Base-by-base conservation (phyloP, 2,888 invertebrate species). In the Idaea dimidiata region DNA sequence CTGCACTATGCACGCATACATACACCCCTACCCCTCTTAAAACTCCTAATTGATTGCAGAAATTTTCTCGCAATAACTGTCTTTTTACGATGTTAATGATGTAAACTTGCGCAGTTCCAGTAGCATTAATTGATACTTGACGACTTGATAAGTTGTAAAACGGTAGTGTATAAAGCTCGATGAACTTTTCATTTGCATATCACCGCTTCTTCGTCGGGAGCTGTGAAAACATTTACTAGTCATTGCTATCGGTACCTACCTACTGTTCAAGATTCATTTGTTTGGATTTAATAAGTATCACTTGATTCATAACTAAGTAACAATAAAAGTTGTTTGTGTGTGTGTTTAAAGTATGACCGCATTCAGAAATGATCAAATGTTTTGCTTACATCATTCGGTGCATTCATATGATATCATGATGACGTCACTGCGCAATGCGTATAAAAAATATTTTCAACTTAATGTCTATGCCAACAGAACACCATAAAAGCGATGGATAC, bases 31-130 rank as follows among this genome's bases (percentile, higher is more conserved):
- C 78, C 84, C 79, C 89, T 88, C 87, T 88, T 89, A 88, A 91
- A 91, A 91, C 89, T 90, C 89, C 86, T 91, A 91, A 91, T 91
- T 91, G 91, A 91, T 92, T 91, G 91, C 90, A 89, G 89, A 91
- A 90, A 91, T 88, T 91, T 89, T 89, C 91, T 89, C 89, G 91
- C 89, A 90, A 89, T 91, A 92, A 89, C 90, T 91, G 90, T 90
- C 91, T 90, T 91, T 91, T 91, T 91, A 90, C 86, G 86, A 87
- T 89, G 89, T 87, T 89, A 90, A 91, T 91, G 87, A 90, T 89
- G 87, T 88, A 88, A 90, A 90, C 82, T 91, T 90, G 85, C 81
- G 86, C 91, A 85, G 83, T 90, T 89, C 81, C 83, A 24, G 80
- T 73, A 79, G 83, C 81, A 84, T 84, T 89, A 88, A 91, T 89